Percentiles rank a stretch among this genome's conserved stretches.
These are phyloP conservation scores for Xenopus tropicalis DNA, from an alignment of 2,113 vertebrate species.

Conservation along the genomic window UCB_Xtro_10.0 CM004450.2:55821501-55822000, in stretches of 20 bases:
- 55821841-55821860: slow-evolving; percentile 40
- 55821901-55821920: slow-evolving; percentile 42
- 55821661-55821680: background rate
- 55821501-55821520: too few species aligned
- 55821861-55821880: slow-evolving; percentile 17
- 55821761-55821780: slow-evolving; percentile 29
- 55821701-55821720: slow-evolving; percentile 13
- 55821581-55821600: too few species aligned
- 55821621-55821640: too few species aligned
- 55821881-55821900: slow-evolving; percentile 33
- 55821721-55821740: slow-evolving; percentile 16
- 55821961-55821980: slow-evolving; percentile 37
- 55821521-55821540: too few species aligned
- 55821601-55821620: too few species aligned
- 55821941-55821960: slow-evolving; percentile 33
- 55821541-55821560: too few species aligned
- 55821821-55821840: slow-evolving; percentile 30
- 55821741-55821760: slow-evolving; percentile 23
- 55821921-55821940: slow-evolving; percentile 36
- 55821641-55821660: too few species aligned
- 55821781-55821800: slow-evolving; percentile 22
- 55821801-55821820: slow-evolving; percentile 16
- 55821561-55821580: too few species aligned
- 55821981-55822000: slow-evolving; percentile 36
- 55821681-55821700: slow-evolving; percentile 26